These are phyloP conservation scores for Achatina immaculata DNA, from an alignment of 1,140 invertebrate genomes.

Conservation along the genomic window DNA sequence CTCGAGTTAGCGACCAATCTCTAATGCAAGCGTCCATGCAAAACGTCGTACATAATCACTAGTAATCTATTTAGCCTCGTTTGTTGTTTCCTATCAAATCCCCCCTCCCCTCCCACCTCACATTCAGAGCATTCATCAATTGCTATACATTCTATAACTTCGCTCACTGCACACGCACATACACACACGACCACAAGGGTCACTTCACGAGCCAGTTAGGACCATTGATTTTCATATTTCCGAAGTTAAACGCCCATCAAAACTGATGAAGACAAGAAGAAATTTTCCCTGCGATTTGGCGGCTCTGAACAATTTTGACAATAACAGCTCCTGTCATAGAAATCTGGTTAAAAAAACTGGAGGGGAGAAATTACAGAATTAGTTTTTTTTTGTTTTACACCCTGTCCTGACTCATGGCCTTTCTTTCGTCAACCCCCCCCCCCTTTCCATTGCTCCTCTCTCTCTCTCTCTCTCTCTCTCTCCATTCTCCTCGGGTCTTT, in stretches of 20 bases:
- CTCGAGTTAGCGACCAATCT: background rate
- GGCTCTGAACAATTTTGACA: background rate
- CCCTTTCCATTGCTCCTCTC: too few relatives aligned
- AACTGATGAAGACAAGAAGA: background rate
- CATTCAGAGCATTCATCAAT: too few relatives aligned
- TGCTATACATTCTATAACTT: too few relatives aligned
- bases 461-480: too few relatives aligned
- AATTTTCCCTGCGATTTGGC: background rate
- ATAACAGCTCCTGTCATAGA: background rate
- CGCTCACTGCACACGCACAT: background rate
- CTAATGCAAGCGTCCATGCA: background rate
- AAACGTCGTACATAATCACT: background rate
- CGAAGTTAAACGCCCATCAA: constrained; percentile 3
- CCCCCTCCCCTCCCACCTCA: background rate
- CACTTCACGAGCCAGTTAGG: background rate
- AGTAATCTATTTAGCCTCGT: background rate
- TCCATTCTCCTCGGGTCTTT: too few relatives aligned
- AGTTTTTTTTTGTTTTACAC: background rate
- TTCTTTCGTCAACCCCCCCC: too few relatives aligned
- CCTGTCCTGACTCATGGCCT: too few relatives aligned
- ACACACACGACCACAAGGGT: background rate
- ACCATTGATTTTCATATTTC: constrained; percentile 5
- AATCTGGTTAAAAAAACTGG: background rate
- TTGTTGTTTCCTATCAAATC: background rate
- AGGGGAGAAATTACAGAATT: background rate